These are phyloP conservation scores for Drosophila sp. DNA, from an alignment of 1,140 invertebrate species.

Conservation along the genomic window DNA sequence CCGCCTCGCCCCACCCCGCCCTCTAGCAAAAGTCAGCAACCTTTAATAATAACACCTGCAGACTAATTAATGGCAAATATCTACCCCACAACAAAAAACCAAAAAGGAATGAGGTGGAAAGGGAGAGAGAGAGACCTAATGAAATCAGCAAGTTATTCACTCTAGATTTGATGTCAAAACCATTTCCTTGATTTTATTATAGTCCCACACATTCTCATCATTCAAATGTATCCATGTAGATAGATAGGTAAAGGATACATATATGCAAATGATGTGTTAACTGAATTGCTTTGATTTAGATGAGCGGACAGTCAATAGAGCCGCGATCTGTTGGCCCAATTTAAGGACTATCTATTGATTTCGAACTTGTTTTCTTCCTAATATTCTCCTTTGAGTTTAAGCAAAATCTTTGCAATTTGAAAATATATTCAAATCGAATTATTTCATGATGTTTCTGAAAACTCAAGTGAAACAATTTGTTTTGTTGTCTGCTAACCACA, in stretches of 20 bases:
- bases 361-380: no score
- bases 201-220: background rate
- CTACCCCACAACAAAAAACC: conserved; percentile 28
- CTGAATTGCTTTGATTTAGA: background rate
- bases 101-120: background rate
- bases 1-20: background rate
- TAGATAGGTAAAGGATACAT: background rate
- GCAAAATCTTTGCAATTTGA: no score
- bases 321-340: no score
- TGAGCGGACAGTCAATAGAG: no score
- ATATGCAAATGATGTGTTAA: background rate
- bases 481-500: no score
- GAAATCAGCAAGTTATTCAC: conserved; percentile 12
- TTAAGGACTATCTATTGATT: no score
- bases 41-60: conserved; percentile 58
- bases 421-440: no score
- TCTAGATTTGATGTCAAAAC: conserved; percentile 11
- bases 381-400: no score
- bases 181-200: conserved; percentile 16
- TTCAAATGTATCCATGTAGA: background rate
- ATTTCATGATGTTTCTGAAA: no score
- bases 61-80: conserved; percentile 74
- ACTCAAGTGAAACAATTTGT: no score
- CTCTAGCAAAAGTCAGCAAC: conserved; percentile 1
- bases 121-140: background rate